phyloP scores from a whole-genome alignment of 2,797 vertebrate species.

The Salarias fasciatus region DNA sequence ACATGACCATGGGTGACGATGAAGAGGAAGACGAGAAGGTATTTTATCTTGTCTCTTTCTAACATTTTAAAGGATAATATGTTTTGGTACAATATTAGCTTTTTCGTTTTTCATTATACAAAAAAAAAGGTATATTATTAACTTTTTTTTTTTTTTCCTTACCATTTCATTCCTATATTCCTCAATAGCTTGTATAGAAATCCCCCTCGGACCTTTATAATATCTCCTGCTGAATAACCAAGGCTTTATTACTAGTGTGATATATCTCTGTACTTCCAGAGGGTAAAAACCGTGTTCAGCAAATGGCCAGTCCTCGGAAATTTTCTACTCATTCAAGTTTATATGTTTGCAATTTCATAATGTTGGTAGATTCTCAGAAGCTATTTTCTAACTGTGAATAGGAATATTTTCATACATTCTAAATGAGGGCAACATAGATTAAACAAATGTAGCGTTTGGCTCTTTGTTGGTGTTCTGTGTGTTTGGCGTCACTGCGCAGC shows the following conservation, averaged over 20 bases:
- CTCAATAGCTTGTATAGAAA: background rate
- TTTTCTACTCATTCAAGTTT: slow-evolving; percentile 19
- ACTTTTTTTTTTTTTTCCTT: too few species aligned
- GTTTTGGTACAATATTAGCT: slow-evolving; percentile 28
- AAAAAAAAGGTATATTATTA: slow-evolving; percentile 18
- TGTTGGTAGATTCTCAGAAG: slow-evolving; percentile 41
- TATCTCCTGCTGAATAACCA: slow-evolving; percentile 24
- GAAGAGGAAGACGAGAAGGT: slow-evolving; percentile 98
- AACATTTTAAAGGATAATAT: slow-evolving; percentile 61
- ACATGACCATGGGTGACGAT: slow-evolving; percentile 89
- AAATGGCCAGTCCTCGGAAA: slow-evolving; percentile 18
- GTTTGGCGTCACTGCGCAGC: slow-evolving; percentile 66
- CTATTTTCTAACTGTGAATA: slow-evolving; percentile 46
- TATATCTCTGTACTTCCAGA: background rate
- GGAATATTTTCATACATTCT: slow-evolving; percentile 57
- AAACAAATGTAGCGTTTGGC: slow-evolving; percentile 55
- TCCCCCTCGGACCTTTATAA: background rate
- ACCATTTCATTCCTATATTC: slow-evolving; percentile 5
- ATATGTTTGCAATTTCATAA: slow-evolving; percentile 33
- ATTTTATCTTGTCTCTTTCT: slow-evolving; percentile 69
- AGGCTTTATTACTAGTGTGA: slow-evolving; percentile 12
- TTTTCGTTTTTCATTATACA: slow-evolving; percentile 15
- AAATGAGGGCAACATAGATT: slow-evolving; percentile 67
- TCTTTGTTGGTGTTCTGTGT: slow-evolving; percentile 66
- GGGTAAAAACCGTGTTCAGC: slow-evolving; percentile 8